Evolutionary conservation across 2,113 vertebrate genomes (phyloP).

Genomic region (Syngnathus floridae): DNA sequence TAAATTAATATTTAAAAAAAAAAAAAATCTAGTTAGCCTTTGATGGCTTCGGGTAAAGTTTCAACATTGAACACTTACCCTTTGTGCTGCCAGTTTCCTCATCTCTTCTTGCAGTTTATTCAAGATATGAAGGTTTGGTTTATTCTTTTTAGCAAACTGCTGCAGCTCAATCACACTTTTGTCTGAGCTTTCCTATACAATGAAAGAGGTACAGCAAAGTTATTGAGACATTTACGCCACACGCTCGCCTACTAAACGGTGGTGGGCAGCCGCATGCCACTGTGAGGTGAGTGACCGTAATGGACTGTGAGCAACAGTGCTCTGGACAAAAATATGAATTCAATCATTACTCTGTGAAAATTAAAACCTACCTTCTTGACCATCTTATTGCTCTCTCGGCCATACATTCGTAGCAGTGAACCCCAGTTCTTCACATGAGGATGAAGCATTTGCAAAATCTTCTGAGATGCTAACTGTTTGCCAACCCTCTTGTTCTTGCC

Average conservation of each 20-base stretch:
- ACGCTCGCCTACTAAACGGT: background rate
- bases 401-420: constrained; percentile 96
- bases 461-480: constrained; percentile 95
- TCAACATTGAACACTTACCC: constrained; percentile 66
- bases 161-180: constrained; percentile 98
- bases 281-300: background rate
- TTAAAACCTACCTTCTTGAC: constrained; percentile 84
- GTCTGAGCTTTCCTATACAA: constrained; percentile 84
- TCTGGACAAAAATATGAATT: background rate
- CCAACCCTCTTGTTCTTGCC: constrained; percentile 98
- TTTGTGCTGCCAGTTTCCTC: constrained; percentile 87
- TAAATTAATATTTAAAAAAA: no score
- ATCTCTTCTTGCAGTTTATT: constrained; percentile 98
- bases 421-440: constrained; percentile 99
- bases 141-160: constrained; percentile 99
- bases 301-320: background rate
- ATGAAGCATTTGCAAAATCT: constrained; percentile 96
- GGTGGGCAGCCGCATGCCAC: background rate
- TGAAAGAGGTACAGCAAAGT: background rate
- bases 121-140: constrained; percentile 96
- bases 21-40: background rate
- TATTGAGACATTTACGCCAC: background rate
- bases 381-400: constrained; percentile 95
- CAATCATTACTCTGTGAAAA: background rate
- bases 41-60: background rate